These are phyloP conservation scores for Meganola albula DNA, from an alignment of 2,888 invertebrate species.

Conservation along the genomic window DNA sequence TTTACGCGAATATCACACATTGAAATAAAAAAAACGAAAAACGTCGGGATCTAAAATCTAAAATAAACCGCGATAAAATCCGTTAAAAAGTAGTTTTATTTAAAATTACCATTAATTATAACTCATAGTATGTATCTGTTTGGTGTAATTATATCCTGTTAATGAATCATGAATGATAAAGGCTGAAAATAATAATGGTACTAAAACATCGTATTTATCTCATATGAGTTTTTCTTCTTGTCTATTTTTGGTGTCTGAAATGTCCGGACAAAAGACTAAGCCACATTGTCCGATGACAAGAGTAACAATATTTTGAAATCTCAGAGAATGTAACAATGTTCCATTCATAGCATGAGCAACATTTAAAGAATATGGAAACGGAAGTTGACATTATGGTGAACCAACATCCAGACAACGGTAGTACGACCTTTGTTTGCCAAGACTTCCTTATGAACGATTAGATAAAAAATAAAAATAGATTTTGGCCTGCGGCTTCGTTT, in stretches of 20 bases:
- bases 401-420: slow-evolving; percentile 31
- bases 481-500: slow-evolving; percentile 8
- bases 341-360: slow-evolving; percentile 36
- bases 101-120: too few species aligned
- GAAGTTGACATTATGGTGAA: slow-evolving; percentile 54
- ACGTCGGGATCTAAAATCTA: too few species aligned
- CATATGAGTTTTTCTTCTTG: too few species aligned
- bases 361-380: slow-evolving; percentile 40
- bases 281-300: slow-evolving; percentile 38
- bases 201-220: background rate
- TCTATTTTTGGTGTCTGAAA: too few species aligned
- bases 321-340: slow-evolving; percentile 39
- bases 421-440: slow-evolving; percentile 33
- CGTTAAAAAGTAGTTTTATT: too few species aligned
- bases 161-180: too few species aligned
- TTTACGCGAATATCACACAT: too few species aligned
- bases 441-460: slow-evolving; percentile 28
- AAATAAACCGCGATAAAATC: too few species aligned
- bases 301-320: slow-evolving; percentile 58
- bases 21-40: too few species aligned
- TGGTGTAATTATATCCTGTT: too few species aligned
- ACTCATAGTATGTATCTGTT: too few species aligned
- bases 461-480: slow-evolving; percentile 19
- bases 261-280: slow-evolving; percentile 23
- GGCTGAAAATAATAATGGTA: background rate